Evolutionary conservation across 2,113 vertebrate species (phyloP), one percentile per base, ranked within the genome.

Genomic region (Dipodomys spectabilis): DNA sequence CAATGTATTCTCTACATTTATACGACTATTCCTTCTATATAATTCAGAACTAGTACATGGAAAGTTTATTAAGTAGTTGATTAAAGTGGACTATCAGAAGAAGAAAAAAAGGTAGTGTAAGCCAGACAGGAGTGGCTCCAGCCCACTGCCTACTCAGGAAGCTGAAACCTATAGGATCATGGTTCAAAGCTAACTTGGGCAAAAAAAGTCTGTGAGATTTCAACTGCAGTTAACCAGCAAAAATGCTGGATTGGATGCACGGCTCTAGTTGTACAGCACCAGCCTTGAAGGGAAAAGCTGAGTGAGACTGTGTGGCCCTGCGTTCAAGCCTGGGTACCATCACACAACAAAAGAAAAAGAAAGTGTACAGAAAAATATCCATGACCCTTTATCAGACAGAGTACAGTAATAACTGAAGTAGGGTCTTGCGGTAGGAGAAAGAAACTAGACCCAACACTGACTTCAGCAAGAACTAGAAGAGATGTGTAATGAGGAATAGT

Each of bases 1-100:
- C 68, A 69, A 72, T 22, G 10, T 75, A 16, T 45, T 92, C 49
- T 91, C 3, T 57, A 3, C 11, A 82, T 82, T 25, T 73, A 44
- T 19, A 82, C 69, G 7, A n/a, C 10, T 90, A 44, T 53, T 9
- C 18, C 0, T 87, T 19, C 27, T 74, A 65, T 7, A n/a, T 28
- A 82, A n/a, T 78, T 78, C 27, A 87, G 44, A 60, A 75, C 72
- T n/a, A 2, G 25, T 62, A 32, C 18, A 27, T 90, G 9, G 16
- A 85, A 86, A 69, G n/a, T 73, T 89, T 73, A 23, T 28, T 81
- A 49, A 92, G 86, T 86, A 82, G 62, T 60, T 73, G 18, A 78
- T 78, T 78, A 44, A 85, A 74, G 25, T 87, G 18, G 45, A 4
- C 20, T 49, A 67, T 82, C 4, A 39, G 72, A 16, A 22, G 39